These are phyloP conservation scores for Eulimnadia texana DNA, from an alignment of 1,140 invertebrate species.

Conservation along the genomic window DNA sequence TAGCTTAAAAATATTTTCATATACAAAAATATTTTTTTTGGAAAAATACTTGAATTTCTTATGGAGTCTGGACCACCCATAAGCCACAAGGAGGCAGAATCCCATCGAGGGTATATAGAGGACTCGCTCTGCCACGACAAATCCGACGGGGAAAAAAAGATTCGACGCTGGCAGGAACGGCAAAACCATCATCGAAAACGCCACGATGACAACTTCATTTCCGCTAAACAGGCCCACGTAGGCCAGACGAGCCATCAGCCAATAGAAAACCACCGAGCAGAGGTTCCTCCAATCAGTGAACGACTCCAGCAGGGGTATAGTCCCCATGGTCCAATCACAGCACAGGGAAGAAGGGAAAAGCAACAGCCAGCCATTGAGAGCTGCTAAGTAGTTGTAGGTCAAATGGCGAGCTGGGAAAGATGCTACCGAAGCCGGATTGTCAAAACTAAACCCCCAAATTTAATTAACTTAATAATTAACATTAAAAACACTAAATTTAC, in stretches of 20 bases:
- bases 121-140: slow-evolving; percentile 76
- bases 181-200: slow-evolving; percentile 37
- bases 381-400: slow-evolving; percentile 83
- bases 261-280: slow-evolving; percentile 58
- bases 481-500: too few species aligned
- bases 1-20: too few species aligned
- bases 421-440: slow-evolving; percentile 79
- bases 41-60: slow-evolving; percentile 31
- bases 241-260: slow-evolving; percentile 42
- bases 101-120: slow-evolving; percentile 91
- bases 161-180: slow-evolving; percentile 79
- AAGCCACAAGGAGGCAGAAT: slow-evolving; percentile 81
- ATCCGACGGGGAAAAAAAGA: slow-evolving; percentile 73
- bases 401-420: slow-evolving; percentile 63
- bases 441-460: slow-evolving; percentile 46
- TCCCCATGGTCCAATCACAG: slow-evolving; percentile 98
- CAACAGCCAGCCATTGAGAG: slow-evolving; percentile 79
- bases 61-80: slow-evolving; percentile 45
- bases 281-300: slow-evolving; percentile 69
- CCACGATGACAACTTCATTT: slow-evolving; percentile 15
- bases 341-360: slow-evolving; percentile 77
- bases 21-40: neutral
- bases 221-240: slow-evolving; percentile 39
- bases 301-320: slow-evolving; percentile 68
- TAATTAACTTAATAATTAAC: neutral